phyloP scores from a whole-genome alignment of 2,888 invertebrate species.

The Limenitis camilla region DNA sequence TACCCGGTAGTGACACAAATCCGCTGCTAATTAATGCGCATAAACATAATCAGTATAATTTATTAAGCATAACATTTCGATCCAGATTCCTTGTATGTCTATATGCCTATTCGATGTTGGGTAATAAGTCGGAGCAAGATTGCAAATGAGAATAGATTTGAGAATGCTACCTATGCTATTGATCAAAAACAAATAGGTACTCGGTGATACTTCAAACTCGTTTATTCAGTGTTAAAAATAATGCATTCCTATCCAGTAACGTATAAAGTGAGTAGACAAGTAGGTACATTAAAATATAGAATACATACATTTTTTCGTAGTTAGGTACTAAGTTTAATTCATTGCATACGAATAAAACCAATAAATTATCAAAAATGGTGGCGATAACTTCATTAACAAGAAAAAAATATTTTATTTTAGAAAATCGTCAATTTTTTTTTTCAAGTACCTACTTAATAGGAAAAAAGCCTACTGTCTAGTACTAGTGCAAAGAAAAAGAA shows the following conservation, averaged over 20 bases:
- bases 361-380: too few relatives aligned
- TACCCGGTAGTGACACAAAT: slow-evolving; percentile 22
- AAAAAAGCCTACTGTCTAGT: too few relatives aligned
- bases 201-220: slow-evolving; percentile 11
- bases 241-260: not conserved
- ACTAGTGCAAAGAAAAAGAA: too few relatives aligned
- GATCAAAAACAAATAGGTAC: slow-evolving; percentile 20
- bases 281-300: too few relatives aligned
- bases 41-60: slow-evolving; percentile 21
- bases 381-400: too few relatives aligned
- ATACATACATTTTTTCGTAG: too few relatives aligned
- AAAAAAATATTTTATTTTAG: too few relatives aligned
- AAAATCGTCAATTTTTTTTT: too few relatives aligned
- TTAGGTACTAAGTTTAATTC: too few relatives aligned
- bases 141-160: slow-evolving; percentile 29
- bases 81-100: slow-evolving; percentile 19
- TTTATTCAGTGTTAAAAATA: slow-evolving; percentile 3
- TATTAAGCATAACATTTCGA: slow-evolving; percentile 15
- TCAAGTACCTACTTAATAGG: too few relatives aligned
- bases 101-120: slow-evolving; percentile 21
- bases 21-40: slow-evolving; percentile 20
- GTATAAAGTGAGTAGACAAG: not conserved
- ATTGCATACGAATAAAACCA: too few relatives aligned
- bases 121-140: slow-evolving; percentile 25
- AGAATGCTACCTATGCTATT: slow-evolving; percentile 11